These are phyloP conservation scores for Hiodon tergisus DNA, from an alignment of 2,113 vertebrate species.

Conservation along the genomic window DNA sequence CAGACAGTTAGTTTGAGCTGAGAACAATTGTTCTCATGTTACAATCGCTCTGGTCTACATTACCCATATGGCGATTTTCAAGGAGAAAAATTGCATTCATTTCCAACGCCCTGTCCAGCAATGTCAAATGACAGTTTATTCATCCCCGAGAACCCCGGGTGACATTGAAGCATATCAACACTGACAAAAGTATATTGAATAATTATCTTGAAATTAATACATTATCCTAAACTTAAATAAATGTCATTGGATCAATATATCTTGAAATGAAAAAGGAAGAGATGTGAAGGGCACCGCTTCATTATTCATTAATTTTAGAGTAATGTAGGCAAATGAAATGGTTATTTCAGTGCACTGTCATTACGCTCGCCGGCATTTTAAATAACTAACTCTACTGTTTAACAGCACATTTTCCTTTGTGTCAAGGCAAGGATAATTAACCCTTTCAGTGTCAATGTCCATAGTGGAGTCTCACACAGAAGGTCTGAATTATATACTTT, in stretches of 20 bases:
- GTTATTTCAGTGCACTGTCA: slow-evolving; percentile 86
- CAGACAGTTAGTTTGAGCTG: slow-evolving; percentile 23
- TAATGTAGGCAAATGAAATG: slow-evolving; percentile 94
- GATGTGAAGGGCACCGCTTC: slow-evolving; percentile 86
- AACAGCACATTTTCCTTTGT: slow-evolving; percentile 66
- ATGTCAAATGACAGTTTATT: slow-evolving; percentile 84
- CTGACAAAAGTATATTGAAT: slow-evolving; percentile 98
- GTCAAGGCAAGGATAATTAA: slow-evolving; percentile 40
- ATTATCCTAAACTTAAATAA: slow-evolving; percentile 93
- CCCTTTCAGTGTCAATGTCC: slow-evolving; percentile 27
- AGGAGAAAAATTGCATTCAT: slow-evolving; percentile 76
- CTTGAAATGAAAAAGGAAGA: slow-evolving; percentile 77
- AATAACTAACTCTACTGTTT: slow-evolving; percentile 76
- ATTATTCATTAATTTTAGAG: slow-evolving; percentile 92
- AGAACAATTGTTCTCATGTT: slow-evolving; percentile 49
- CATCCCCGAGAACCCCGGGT: slow-evolving; percentile 68
- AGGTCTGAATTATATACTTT: too few relatives aligned
- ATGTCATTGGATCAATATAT: slow-evolving; percentile 92
- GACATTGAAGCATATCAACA: slow-evolving; percentile 94
- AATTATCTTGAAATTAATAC: slow-evolving; percentile 97
- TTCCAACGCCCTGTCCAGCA: slow-evolving; percentile 72
- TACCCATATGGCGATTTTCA: slow-evolving; percentile 64
- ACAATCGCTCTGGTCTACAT: slow-evolving; percentile 38
- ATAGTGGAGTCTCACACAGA: background rate
- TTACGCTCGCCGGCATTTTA: slow-evolving; percentile 85